Conservation (phyloP, 2,797 vertebrate species). For the Oreochromis grahami region DNA sequence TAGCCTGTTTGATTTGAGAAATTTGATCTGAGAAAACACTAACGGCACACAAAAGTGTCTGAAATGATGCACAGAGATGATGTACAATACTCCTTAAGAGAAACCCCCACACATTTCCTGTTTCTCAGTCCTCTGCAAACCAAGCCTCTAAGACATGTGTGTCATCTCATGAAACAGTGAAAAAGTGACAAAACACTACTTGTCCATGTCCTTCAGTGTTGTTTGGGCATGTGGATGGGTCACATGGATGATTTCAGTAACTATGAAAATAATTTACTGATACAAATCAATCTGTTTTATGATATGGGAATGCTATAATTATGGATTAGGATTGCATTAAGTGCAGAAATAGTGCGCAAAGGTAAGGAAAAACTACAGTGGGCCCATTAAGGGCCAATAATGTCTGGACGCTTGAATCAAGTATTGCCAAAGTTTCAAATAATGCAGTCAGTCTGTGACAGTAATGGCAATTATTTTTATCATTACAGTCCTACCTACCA, state of each 20-base stretch:
- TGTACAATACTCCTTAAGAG: neutral
- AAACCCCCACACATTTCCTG: fast-evolving
- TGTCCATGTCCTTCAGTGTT: neutral
- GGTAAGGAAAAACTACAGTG: neutral
- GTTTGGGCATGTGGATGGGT: neutral
- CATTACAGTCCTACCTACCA: neutral
- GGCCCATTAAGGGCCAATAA: neutral
- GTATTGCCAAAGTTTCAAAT: neutral
- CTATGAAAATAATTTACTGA: neutral
- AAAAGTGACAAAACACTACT: neutral
- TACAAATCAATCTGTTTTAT: neutral
- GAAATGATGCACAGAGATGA: neutral
- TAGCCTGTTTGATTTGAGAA: neutral
- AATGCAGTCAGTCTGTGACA: neutral
- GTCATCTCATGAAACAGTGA: neutral
- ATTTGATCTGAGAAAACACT: neutral
- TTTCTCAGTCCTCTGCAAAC: neutral
- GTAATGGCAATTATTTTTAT: neutral
- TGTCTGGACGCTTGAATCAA: neutral
- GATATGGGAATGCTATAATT: neutral
- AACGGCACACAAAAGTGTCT: neutral
- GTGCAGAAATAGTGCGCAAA: fast-evolving
- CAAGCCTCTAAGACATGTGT: fast-evolving
- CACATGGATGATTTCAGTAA: neutral
- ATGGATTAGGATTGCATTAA: neutral